A percentile compares a stretch with the other conserved stretches of the same genome.
These are phyloP conservation scores for Sinella curviseta DNA, from an alignment of 1,140 invertebrate species.

Conservation along the genomic window DNA sequence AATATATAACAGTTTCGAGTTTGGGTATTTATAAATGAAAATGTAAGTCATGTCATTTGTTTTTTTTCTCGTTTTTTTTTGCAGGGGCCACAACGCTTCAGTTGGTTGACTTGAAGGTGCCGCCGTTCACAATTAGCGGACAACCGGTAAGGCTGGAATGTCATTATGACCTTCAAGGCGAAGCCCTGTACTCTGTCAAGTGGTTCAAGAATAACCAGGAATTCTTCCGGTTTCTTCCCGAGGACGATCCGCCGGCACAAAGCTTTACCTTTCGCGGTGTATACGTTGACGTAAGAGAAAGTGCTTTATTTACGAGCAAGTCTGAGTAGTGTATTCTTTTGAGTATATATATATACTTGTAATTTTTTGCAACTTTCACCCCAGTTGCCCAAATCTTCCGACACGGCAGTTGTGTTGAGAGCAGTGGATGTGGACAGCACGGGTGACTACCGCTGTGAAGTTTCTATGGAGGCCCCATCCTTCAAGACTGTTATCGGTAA, in stretches of 20 bases:
- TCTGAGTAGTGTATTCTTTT: too few species aligned
- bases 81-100: conserved; percentile 57
- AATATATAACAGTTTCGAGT: too few species aligned
- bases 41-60: neutral
- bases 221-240: conserved; percentile 79
- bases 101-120: conserved; percentile 68
- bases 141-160: conserved; percentile 72
- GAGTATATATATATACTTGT: neutral
- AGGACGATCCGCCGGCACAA: conserved; percentile 69
- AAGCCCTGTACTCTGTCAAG: conserved; percentile 78
- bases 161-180: conserved; percentile 74
- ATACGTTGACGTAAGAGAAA: conserved; percentile 73
- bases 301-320: neutral
- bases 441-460: conserved; percentile 38
- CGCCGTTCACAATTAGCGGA: conserved; percentile 67
- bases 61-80: conserved; percentile 38
- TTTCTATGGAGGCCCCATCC: conserved; percentile 58
- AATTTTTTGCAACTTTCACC: neutral
- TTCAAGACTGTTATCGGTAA: conserved; percentile 76
- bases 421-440: conserved; percentile 43
- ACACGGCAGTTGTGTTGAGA: conserved; percentile 42
- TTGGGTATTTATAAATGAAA: neutral
- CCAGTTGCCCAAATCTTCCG: conserved; percentile 46
- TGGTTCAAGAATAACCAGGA: conserved; percentile 73
- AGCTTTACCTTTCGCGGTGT: conserved; percentile 75